Conservation (phyloP, 1,140 invertebrate genomes). For the Nasonia longicornis region DNA sequence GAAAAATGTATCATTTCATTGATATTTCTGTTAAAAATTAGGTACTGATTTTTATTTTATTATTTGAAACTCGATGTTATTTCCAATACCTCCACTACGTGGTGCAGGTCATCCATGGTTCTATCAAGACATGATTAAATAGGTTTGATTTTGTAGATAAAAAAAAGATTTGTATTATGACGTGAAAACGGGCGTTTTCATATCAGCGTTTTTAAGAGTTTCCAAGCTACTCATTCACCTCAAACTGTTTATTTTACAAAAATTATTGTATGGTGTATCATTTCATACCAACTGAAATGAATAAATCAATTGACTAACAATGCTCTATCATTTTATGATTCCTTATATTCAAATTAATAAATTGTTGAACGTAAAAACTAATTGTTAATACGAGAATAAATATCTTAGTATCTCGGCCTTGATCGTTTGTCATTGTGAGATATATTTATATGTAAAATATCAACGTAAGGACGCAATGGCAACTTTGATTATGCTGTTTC, state of each 20-base stretch:
- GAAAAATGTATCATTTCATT: constrained; percentile 31
- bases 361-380: neutral
- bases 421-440: neutral
- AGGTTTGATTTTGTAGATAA: constrained; percentile 38
- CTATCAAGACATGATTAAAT: constrained; percentile 27
- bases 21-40: constrained; percentile 32
- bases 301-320: constrained; percentile 29
- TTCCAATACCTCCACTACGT: neutral
- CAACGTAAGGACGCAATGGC: too few species aligned
- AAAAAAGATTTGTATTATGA: constrained; percentile 32
- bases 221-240: constrained; percentile 16
- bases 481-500: neutral
- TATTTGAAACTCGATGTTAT: constrained; percentile 15
- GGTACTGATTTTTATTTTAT: constrained; percentile 34
- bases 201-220: constrained; percentile 25
- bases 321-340: neutral
- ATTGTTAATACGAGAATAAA: neutral
- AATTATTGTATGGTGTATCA: constrained; percentile 40
- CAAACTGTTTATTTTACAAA: constrained; percentile 35
- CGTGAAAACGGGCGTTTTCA: constrained; percentile 13
- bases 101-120: neutral
- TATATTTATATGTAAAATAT: neutral
- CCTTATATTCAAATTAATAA: neutral
- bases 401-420: neutral
- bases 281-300: constrained; percentile 33